phyloP scores from a whole-genome alignment of 2,797 vertebrate species.

The Poeciliopsis gracilis region DNA sequence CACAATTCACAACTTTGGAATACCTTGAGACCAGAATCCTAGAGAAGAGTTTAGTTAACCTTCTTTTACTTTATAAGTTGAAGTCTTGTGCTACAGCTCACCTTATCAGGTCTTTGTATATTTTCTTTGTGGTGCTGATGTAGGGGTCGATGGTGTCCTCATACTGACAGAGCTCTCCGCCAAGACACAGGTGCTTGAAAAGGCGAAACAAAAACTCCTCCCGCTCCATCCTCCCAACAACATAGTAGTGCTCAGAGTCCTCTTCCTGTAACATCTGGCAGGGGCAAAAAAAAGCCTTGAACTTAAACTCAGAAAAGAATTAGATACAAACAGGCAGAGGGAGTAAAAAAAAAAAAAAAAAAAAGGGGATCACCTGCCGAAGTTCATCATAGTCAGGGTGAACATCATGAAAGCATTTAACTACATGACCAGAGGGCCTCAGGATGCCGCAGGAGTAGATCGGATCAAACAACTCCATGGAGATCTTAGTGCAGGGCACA shows the following conservation, averaged over 20 bases:
- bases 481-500: constrained; percentile 68
- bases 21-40: neutral
- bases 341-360: constrained; percentile 11
- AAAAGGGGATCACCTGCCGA: constrained; percentile 52
- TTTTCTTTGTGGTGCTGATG: constrained; percentile 70
- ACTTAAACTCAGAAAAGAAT: neutral
- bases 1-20: neutral
- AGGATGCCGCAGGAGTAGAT: constrained; percentile 68
- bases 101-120: constrained; percentile 84
- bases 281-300: neutral
- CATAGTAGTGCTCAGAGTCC: constrained; percentile 72
- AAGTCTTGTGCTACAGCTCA: constrained; percentile 29
- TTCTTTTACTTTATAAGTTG: neutral
- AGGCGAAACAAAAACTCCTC: constrained; percentile 80
- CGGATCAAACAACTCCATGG: constrained; percentile 76
- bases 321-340: neutral
- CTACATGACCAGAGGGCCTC: constrained; percentile 60
- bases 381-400: constrained; percentile 70
- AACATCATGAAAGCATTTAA: constrained; percentile 66
- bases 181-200: constrained; percentile 81
- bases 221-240: constrained; percentile 65
- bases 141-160: constrained; percentile 78
- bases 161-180: constrained; percentile 83
- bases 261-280: constrained; percentile 79
- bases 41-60: neutral